phyloP scores from a whole-genome alignment of 2,113 vertebrate species.

The Aplodontia rufa region DNA sequence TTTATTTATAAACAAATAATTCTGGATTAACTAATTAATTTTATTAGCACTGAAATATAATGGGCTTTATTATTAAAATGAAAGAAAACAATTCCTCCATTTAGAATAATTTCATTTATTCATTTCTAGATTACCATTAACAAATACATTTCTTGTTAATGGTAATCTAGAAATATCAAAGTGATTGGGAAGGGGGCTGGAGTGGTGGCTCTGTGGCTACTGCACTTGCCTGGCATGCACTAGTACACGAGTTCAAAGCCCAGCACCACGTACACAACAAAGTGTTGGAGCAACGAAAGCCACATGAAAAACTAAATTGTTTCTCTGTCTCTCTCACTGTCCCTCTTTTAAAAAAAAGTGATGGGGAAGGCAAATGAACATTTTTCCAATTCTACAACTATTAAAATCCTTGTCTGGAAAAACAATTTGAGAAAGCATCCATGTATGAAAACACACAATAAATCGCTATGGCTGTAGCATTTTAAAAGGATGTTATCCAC shows the following conservation, averaged over 20 bases:
- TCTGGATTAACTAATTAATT: neutral
- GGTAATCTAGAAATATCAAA: neutral
- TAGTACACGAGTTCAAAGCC: no score
- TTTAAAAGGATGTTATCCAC: neutral
- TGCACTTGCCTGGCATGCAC: no score
- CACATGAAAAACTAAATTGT: no score
- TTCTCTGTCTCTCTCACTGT: no score
- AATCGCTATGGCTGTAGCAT: neutral
- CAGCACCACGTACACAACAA: no score
- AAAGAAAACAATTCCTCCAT: neutral
- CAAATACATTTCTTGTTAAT: neutral
- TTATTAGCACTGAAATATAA: constrained; percentile 1
- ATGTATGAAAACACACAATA: neutral
- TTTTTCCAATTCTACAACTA: neutral
- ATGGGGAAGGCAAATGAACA: neutral
- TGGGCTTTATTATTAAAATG: neutral
- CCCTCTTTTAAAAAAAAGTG: no score
- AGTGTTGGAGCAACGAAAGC: no score
- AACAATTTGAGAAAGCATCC: neutral
- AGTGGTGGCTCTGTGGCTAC: no score
- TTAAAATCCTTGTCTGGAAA: neutral
- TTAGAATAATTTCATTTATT: neutral
- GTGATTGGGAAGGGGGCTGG: no score
- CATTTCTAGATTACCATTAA: no score
- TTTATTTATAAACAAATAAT: neutral